These are phyloP conservation scores for Clupea harengus DNA, from an alignment of 2,113 vertebrate genomes.

Conservation along the genomic window DNA sequence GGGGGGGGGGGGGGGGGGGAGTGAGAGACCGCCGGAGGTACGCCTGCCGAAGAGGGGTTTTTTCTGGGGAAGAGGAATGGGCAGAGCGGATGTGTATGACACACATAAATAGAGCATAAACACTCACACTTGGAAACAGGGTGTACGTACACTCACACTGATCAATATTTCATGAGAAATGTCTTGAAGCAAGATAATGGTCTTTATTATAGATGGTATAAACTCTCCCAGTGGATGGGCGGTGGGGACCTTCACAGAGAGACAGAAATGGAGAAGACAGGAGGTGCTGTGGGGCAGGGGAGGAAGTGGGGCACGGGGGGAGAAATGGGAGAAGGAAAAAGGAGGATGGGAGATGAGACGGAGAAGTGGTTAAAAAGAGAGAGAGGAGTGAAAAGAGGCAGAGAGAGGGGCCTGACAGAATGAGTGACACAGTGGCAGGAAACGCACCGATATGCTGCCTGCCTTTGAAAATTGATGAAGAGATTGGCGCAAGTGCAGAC, in stretches of 20 bases:
- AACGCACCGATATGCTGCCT: constrained; percentile 46
- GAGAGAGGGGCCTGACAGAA: constrained; percentile 49
- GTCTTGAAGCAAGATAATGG: constrained; percentile 41
- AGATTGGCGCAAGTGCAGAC: constrained; percentile 49
- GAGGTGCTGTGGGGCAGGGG: neutral
- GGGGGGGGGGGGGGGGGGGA: too few relatives aligned
- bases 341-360: constrained; percentile 17
- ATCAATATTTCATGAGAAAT: constrained; percentile 61
- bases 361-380: neutral
- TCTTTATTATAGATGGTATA: constrained; percentile 59
- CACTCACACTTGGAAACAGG: neutral
- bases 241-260: constrained; percentile 1
- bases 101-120: constrained; percentile 51
- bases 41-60: constrained; percentile 10
- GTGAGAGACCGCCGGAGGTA: too few relatives aligned
- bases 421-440: constrained; percentile 46
- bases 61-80: constrained; percentile 38
- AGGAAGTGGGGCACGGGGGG: too few relatives aligned
- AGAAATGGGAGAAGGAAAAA: constrained; percentile 14
- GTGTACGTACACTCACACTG: constrained; percentile 36
- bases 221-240: constrained; percentile 56
- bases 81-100: constrained; percentile 45
- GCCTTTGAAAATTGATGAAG: constrained; percentile 55
- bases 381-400: neutral
- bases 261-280: constrained; percentile 9